These are phyloP conservation scores for Masticophis lateralis DNA, from an alignment of 2,797 vertebrate species.

Conservation along the genomic window DNA sequence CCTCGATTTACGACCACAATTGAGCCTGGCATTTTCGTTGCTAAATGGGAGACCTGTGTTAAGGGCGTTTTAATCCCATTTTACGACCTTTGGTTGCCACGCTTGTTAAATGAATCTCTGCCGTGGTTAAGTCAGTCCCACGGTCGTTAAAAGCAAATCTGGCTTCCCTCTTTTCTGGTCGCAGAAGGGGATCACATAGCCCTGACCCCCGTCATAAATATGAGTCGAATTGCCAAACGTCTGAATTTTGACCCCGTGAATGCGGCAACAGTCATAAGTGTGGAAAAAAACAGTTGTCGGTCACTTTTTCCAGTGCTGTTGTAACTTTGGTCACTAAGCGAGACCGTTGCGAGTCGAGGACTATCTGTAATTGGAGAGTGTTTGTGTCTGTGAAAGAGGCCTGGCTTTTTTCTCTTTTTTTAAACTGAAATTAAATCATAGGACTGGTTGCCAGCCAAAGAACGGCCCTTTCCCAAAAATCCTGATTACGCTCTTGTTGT, in stretches of 20 bases:
- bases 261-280: neutral
- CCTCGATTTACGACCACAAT: no score
- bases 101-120: neutral
- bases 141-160: neutral
- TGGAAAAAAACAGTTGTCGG: accelerated
- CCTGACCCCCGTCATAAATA: neutral
- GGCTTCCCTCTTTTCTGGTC: neutral
- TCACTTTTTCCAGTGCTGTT: neutral
- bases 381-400: neutral
- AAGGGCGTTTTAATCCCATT: neutral
- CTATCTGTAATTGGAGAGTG: neutral
- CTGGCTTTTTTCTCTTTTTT: neutral
- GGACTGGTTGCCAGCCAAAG: neutral
- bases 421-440: no score
- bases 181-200: no score
- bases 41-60: neutral
- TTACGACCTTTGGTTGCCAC: no score
- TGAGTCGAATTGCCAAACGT: neutral
- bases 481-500: neutral
- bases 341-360: no score
- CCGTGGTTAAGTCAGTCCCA: no score
- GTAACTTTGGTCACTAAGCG: accelerated
- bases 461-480: neutral
- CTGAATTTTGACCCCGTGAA: neutral
- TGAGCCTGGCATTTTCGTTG: neutral